phyloP scores from a whole-genome alignment of 2,888 invertebrate genomes.

The Rhamnusium bicolor region DNA sequence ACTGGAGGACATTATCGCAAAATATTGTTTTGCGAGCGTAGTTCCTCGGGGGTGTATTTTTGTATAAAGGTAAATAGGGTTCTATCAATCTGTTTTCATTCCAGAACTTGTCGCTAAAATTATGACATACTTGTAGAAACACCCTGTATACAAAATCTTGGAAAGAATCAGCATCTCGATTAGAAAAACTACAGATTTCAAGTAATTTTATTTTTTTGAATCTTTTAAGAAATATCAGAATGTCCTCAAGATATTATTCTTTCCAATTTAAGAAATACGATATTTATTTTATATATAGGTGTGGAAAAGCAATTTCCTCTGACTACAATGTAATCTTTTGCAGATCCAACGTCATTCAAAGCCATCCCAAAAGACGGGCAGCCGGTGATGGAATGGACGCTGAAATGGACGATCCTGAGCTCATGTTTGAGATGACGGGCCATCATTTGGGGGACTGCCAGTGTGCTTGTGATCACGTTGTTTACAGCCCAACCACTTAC shows the following conservation, averaged over 20 bases:
- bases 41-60: too few relatives aligned
- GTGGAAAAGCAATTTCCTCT: conserved; percentile 37
- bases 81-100: too few relatives aligned
- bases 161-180: too few relatives aligned
- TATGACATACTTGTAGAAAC: too few relatives aligned
- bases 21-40: too few relatives aligned
- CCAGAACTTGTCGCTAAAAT: too few relatives aligned
- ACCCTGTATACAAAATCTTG: too few relatives aligned
- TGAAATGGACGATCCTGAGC: conserved; percentile 68
- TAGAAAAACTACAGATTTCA: too few relatives aligned
- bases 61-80: too few relatives aligned
- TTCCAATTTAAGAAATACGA: conserved; percentile 1
- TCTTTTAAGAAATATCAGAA: neutral
- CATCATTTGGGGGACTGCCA: conserved; percentile 66
- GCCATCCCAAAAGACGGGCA: conserved; percentile 60
- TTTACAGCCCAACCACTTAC: conserved; percentile 68
- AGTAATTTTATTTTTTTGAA: neutral
- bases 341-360: conserved; percentile 55
- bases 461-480: conserved; percentile 69
- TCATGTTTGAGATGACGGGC: conserved; percentile 67
- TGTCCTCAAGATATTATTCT: neutral
- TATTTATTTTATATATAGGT: conserved; percentile 21
- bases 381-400: conserved; percentile 70
- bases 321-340: conserved; percentile 41
- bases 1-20: too few relatives aligned